Base-by-base conservation (phyloP, 2,113 vertebrate species). In the Perccottus glenii region DNA sequence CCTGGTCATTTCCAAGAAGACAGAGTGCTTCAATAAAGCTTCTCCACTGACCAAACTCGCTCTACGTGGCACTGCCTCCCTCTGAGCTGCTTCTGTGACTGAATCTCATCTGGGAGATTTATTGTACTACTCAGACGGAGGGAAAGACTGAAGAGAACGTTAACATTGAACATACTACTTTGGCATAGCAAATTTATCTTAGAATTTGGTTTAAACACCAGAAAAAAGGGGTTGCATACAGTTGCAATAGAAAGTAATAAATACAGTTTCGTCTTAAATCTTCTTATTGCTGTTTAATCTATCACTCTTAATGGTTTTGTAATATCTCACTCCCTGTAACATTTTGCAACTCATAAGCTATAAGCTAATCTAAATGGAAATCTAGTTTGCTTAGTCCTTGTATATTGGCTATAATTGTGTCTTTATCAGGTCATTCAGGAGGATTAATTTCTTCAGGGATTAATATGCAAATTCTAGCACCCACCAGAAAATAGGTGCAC, bases 331-430 rank as follows among this genome's bases (percentile, higher is more conserved):
- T 67, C 71, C 71, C 77, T 15, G 2, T 42, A 79, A 78, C 60
- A 38, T 68, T 55, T 32, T 70, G 64, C 50, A 47, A 43, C 33
- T 61, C 60, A 5, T 57, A 73, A 66, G 74, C 57, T 63, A 55
- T 43, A 60, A 60, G 63, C 44, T 64, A 64, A 90, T 88, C 88
- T 85, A 80, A 87, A 85, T 85, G 77, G 66, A 77, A 83, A 83
- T 88, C 77, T 84, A 27, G 59, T 73, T 69, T 65, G 75, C 64
- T 67, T 63, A 60, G 61, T 88, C 83, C 86, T 81, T 16, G 66
- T 74, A 67, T 84, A 73, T 77, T 55, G 19, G 16, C 69, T 60
- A 66, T 85, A 85, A 88, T 85, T 82, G 74, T 78, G 74, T 67
- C 70, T 61, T 62, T 73, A 59, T 81, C 73, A 55, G 81, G 67